Base-by-base conservation (phyloP, 53 echinoderm and acorn worm species). In the Luidia sarsii region DNA sequence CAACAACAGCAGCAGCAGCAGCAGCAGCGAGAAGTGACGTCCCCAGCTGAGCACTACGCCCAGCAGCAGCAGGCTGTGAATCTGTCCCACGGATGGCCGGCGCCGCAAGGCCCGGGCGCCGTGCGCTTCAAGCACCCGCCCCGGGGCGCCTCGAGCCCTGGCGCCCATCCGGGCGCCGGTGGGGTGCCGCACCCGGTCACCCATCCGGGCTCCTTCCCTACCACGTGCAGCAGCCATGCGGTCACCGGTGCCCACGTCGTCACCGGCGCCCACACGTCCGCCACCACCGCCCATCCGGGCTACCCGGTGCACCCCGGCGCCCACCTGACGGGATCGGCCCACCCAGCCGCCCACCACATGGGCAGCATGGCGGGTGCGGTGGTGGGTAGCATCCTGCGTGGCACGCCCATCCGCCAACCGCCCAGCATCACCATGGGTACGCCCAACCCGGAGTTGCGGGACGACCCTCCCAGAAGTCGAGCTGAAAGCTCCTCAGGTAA, bases 401-500 rank as follows among this genome's bases (percentile, higher is more conserved):
- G 95, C 7, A 95, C 92, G 16, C 95, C 95, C 24, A 89, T 89
- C 64, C 65, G 86, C 35, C 89, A 65, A 33, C 60, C 84, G 8
- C 89, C 92, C 24, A 95, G 89, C 65, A 92, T 92, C 63, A 81
- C 87, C 59, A 73, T 87, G 18, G 95, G 95, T 7, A 85, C 82
- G 33, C 92, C 95, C 18, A 95, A 95, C 57, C 89, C 90, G 22
- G 95, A 95, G 29, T 33, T 95, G 39, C 91, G 92, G 53, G 91
- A 50, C 14, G 87, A 68, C 15, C 48, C 77, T 4, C 80, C 80
- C 24, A 86, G 70, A 80, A 45, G 36, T 46, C 68, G 87, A 36
- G 80, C 80, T 28, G 87, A 86, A 31, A 86, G 87, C 50, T 80
- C 80, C 33, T 80, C 80, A 48, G 87, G 87, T 86, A 23, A 14